Conservation (phyloP, 64 coral and sea anemone genomes). For the Cladopsammia gracilis region DNA sequence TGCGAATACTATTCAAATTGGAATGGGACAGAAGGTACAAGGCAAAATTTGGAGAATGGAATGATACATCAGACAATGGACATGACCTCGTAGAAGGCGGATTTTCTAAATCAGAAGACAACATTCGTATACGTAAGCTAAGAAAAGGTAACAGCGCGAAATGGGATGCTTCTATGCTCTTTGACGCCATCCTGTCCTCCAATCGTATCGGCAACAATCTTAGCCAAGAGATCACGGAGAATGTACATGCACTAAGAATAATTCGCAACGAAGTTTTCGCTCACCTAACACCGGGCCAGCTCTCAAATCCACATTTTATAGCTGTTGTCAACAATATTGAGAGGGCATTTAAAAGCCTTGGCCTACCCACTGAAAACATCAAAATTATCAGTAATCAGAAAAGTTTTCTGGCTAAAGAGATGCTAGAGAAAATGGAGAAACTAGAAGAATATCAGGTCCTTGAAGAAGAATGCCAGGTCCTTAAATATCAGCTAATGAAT, state of each 20-base stretch:
- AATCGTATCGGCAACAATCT: not conserved
- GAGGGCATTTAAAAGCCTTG: slow-evolving; percentile 20
- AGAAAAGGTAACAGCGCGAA: slow-evolving; percentile 1
- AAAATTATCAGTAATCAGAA: slow-evolving; percentile 34
- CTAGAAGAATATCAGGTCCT: not conserved
- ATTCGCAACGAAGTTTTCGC: slow-evolving; percentile 41
- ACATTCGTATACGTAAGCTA: not conserved
- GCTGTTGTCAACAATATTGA: slow-evolving; percentile 15
- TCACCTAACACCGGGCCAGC: slow-evolving; percentile 24
- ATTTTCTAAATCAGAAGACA: not conserved
- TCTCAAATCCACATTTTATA: slow-evolving; percentile 16
- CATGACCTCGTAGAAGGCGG: slow-evolving; percentile 7
- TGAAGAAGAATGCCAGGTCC: slow-evolving; percentile 13
- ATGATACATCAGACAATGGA: slow-evolving; percentile 8
- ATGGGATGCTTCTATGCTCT: slow-evolving; percentile 38
- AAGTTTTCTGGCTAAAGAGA: not conserved
- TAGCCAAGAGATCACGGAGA: not conserved
- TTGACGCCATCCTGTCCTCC: slow-evolving; percentile 33
- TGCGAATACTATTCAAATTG: not conserved
- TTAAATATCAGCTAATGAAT: slow-evolving; percentile 17
- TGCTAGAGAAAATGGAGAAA: not conserved
- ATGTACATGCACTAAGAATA: not conserved
- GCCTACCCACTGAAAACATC: not conserved
- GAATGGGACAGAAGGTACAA: not conserved
- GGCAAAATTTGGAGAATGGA: slow-evolving; percentile 7